Percentiles rank a stretch among this genome's conserved stretches.
Evolutionary conservation across 2,888 invertebrate genomes (phyloP).

Genomic region (Lycaena phlaeas): DNA sequence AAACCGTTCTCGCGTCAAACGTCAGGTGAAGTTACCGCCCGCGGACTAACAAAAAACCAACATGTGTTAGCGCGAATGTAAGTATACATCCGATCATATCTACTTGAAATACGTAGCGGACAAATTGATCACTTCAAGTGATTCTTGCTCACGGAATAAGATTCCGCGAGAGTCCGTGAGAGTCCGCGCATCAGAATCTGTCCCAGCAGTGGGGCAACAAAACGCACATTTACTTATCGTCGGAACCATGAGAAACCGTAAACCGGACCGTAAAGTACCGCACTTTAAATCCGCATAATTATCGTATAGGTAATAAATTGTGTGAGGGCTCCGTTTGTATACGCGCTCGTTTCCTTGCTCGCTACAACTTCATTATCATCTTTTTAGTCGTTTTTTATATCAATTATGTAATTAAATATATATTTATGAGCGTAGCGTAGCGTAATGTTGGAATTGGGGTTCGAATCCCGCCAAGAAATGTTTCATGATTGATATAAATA

Average conservation of each 20-base stretch:
- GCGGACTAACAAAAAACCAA: slow-evolving; percentile 46
- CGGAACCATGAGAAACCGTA: slow-evolving; percentile 49
- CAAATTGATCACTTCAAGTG: slow-evolving; percentile 66
- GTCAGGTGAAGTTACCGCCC: slow-evolving; percentile 64
- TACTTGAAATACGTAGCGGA: slow-evolving; percentile 58
- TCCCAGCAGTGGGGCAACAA: slow-evolving; percentile 39
- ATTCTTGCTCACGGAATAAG: slow-evolving; percentile 43
- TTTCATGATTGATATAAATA: too few relatives aligned
- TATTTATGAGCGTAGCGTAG: too few relatives aligned
- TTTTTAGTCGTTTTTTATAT: slow-evolving; percentile 8
- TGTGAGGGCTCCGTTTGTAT: slow-evolving; percentile 34
- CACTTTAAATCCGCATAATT: slow-evolving; percentile 63
- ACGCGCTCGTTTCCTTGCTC: slow-evolving; percentile 27
- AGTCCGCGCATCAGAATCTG: slow-evolving; percentile 31
- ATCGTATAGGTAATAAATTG: slow-evolving; percentile 62
- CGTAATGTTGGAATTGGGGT: too few relatives aligned
- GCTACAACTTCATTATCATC: slow-evolving; percentile 34
- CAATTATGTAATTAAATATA: neutral
- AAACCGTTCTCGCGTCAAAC: slow-evolving; percentile 49
- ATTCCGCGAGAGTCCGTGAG: too few relatives aligned
- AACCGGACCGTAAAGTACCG: slow-evolving; percentile 51
- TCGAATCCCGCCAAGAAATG: too few relatives aligned
- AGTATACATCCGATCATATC: slow-evolving; percentile 64
- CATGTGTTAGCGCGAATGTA: slow-evolving; percentile 58
- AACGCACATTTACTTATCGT: slow-evolving; percentile 42